Evolutionary conservation across 1,140 invertebrate genomes (phyloP), one percentile per base, ranked within the genome.

Genomic region (Stenopsyche tienmushanensis): DNA sequence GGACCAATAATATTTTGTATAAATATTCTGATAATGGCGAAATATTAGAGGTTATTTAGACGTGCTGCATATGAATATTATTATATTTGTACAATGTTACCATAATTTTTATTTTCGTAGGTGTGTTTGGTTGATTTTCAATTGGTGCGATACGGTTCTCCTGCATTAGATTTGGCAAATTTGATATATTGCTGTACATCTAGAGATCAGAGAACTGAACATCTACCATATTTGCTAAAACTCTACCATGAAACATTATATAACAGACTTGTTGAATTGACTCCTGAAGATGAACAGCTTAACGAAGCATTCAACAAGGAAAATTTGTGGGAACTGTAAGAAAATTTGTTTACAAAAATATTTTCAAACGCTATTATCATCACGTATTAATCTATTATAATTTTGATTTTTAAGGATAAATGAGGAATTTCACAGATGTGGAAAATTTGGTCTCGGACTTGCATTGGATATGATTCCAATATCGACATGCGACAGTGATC

Each of bases 1-100:
- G 88, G 88, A 88, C 87, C 0, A 90, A 90, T 67, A 90, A 90
- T 73, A 83, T 90, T 66, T 71, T 90, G 1, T 90, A 89, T 71
- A 78, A 81, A 49, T 85, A 86, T 64, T 79, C 82, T 13, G 72
- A 78, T 26, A 74, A 76, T 0, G 72, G 73, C 41, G 73, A 80
- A 50, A 79, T 85, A 65, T 72, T 75, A 45, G 82, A 85, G 74
- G 85, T 85, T 41, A 26, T 53, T 34, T 34, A 34, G n/a, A n/a
- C n/a, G 1, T 54, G 3, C 21, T 13, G 3, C 15, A 15, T 57
- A 44, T 47, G 10, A 34, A 39, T 41, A 57, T 41, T 24, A 58
- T 45, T 42, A 21, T 47, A 47, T n/a, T n/a, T n/a, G n/a, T n/a
- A n/a, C n/a, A n/a, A n/a, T n/a, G n/a, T n/a, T n/a, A n/a, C n/a